Base-by-base conservation (phyloP, 2,888 invertebrate species). In the Archips crataeganus region DNA sequence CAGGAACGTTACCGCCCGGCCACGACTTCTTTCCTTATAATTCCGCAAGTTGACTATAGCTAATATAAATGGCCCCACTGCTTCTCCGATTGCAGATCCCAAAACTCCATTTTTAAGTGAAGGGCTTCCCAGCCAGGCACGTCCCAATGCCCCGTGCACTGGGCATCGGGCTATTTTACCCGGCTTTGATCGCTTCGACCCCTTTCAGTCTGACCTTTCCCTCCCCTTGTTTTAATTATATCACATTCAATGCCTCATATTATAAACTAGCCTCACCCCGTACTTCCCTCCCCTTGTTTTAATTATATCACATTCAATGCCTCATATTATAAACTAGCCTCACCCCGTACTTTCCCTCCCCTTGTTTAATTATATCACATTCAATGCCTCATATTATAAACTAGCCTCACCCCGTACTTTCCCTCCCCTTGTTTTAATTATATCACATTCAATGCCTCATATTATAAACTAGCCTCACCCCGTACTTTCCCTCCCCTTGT, bases 141-240 rank as follows among this genome's bases (percentile, higher is more conserved):
- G 47, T 15, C 54, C 0, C 57, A 10, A 32, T 8, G 45, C 9
- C 61, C 57, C 11, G 62, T 42, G 10, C 62, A 23, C 23, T 23
- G 39, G 61, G 15, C 15, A 61, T 42, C 39, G 10, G 57, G 11
- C 13, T 62, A 62, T 62, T 62, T 62, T 62, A 62, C 6, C 45
- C 62, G 23, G 23, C 62, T 62, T 62, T 62, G 62, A 62, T 62
- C 62, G 62, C 42, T 62, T 13, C 62, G 45, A 32, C 42, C 62
- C 23, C 62, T 62, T 62, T 62, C 23, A 45, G 42, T 5, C 62
- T 45, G 62, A 62, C 62, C 62, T 62, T 62, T 62, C 23, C 32
- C 61, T 5, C 62, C 61, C 62, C 57, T 10, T 32, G 57, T 57
- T 57, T 62, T 62, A 62, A 62, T 62, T 62, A 62, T 62, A 45